Evolutionary conservation across 2,888 invertebrate genomes (phyloP), one percentile per base, ranked within the genome.

Genomic region (Hermaeophaga mercurialis): DNA sequence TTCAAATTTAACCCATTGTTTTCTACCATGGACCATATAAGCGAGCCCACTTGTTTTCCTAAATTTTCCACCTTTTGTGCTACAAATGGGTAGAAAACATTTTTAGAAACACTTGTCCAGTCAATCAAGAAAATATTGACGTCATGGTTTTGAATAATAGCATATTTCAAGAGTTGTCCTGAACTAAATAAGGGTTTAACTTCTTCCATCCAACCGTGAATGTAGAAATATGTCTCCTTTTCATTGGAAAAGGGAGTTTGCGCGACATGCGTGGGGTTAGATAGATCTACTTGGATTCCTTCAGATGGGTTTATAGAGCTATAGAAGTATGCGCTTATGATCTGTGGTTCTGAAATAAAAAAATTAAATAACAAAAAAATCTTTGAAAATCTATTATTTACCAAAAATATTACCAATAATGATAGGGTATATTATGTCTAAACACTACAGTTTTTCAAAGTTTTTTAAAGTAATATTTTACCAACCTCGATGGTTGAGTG

Each of bases 71-170:
- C 34, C 41, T 34, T 58, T 58, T 17, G 60, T 55, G 5, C 44
- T 38, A 9, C 50, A 9, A 67, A 67, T 43, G 28, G 28, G 12
- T 38, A 49, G 7, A 12, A 1, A 19, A 46, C 12, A 12, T 39
- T n/a, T 11, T 15, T 3, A 1, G 50, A 49, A 50, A 54, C 41
- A 17, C 64, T 63, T 7, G 19, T 6, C 75, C 75, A 75, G 54
- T 75, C 73, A 3, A 73, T 72, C 1, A 75, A 69, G 39, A 76
- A 70, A 3, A 75, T 62, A 46, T 75, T 76, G 12, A 67, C 58
- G 52, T 75, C 68, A 14, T 62, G 38, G 3, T 39, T 49, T 5
- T 53, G 31, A 2, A 73, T 50, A 9, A 70, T 49, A 3, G 72
- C 72, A n/a, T 59, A 57, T 44, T 59, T 68, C 8, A 74, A 56